phyloP scores from a whole-genome alignment of 2,113 vertebrate species.

The Melanotaenia duboulayi region DNA sequence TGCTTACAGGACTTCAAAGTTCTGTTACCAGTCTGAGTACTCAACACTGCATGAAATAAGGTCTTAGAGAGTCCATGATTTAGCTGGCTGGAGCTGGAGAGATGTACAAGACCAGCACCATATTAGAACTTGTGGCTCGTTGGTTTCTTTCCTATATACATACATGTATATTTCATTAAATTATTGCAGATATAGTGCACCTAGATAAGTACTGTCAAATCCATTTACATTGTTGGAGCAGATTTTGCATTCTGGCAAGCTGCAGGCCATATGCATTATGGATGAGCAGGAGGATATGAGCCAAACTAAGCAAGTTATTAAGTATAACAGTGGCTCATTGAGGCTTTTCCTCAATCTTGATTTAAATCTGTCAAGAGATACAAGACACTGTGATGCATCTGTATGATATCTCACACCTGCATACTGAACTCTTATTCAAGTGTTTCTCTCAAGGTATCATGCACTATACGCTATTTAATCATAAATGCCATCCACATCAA shows the following conservation, averaged over 20 bases:
- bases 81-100: background rate
- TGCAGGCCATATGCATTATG: slow-evolving; percentile 70
- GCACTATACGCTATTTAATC: slow-evolving; percentile 76
- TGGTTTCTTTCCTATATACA: background rate
- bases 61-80: background rate
- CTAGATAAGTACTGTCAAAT: slow-evolving; percentile 27
- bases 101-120: background rate
- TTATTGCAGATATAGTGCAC: background rate
- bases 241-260: slow-evolving; percentile 44
- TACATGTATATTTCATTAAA: background rate
- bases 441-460: slow-evolving; percentile 63
- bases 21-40: background rate
- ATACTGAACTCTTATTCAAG: slow-evolving; percentile 69
- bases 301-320: slow-evolving; percentile 74
- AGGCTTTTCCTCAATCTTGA: slow-evolving; percentile 59
- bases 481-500: slow-evolving; percentile 77
- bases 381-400: slow-evolving; percentile 54
- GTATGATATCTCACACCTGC: slow-evolving; percentile 40
- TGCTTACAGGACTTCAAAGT: background rate
- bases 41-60: background rate
- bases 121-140: background rate
- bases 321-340: slow-evolving; percentile 68
- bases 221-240: slow-evolving; percentile 38
- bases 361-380: slow-evolving; percentile 63
- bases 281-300: slow-evolving; percentile 58